These are phyloP conservation scores for Drosophila sordidula DNA, from an alignment of 2,888 invertebrate genomes.

Conservation along the genomic window DNA sequence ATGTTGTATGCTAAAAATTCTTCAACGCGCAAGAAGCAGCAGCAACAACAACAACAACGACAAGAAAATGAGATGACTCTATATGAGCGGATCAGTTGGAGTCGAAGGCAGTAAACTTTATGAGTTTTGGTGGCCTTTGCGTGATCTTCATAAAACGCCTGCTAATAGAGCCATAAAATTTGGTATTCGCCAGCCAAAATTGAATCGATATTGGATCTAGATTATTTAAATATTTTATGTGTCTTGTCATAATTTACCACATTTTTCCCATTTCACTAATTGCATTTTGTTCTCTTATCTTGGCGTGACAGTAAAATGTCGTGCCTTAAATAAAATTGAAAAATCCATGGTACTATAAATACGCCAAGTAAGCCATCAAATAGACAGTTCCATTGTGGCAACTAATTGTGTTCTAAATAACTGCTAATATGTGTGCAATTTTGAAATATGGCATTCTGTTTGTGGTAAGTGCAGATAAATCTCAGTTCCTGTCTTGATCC, in stretches of 20 bases:
- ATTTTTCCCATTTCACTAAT: conserved; percentile 2
- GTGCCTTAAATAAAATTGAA: conserved; percentile 9
- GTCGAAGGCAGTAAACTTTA: conserved; percentile 57
- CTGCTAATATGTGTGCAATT: conserved; percentile 10
- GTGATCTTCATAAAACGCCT: conserved; percentile 30
- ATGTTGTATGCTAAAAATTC: conserved; percentile 66
- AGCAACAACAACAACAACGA: conserved; percentile 23
- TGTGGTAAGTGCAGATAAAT: conserved; percentile 8
- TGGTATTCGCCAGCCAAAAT: conserved; percentile 9
- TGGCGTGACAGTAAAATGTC: conserved; percentile 12
- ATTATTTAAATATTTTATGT: conserved; percentile 2
- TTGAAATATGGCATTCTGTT: conserved; percentile 12
- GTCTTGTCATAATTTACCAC: background rate
- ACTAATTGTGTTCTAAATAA: background rate
- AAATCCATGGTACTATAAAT: conserved; percentile 18
- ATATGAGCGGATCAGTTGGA: conserved; percentile 38
- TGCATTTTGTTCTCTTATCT: conserved; percentile 19
- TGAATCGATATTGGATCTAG: conserved; percentile 9
- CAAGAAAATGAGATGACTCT: conserved; percentile 37
- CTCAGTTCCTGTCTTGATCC: background rate
- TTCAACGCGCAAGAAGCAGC: conserved; percentile 38
- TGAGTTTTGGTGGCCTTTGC: conserved; percentile 43
- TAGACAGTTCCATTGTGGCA: background rate
- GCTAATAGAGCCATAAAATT: conserved; percentile 71
- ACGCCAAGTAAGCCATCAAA: background rate